A percentile compares a stretch with the other conserved stretches of the same genome.
Conservation (phyloP, 2,888 invertebrate genomes). For the Pheosia tremula region DNA sequence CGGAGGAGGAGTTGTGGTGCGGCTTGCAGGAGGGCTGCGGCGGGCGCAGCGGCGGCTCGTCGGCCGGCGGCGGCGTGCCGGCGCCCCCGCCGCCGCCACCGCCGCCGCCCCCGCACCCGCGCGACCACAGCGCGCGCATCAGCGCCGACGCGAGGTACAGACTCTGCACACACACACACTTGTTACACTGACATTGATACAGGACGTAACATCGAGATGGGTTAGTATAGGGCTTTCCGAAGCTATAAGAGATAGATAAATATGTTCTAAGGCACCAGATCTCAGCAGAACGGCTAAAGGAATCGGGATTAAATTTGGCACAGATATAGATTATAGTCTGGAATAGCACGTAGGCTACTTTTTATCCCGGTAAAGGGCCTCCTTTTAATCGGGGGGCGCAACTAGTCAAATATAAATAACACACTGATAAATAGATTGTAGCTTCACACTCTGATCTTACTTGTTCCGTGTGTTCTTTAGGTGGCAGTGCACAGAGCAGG, state of each 20-base stretch:
- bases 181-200: too few species aligned
- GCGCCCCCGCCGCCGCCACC: conserved; percentile 68
- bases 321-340: too few species aligned
- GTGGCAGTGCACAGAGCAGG: conserved; percentile 93
- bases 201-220: too few species aligned
- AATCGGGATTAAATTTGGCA: too few species aligned
- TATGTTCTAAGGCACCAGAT: too few species aligned
- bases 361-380: too few species aligned
- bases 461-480: conserved; percentile 96
- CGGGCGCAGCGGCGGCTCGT: conserved; percentile 76
- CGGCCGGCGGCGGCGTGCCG: conserved; percentile 67
- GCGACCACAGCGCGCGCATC: conserved; percentile 96
- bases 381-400: too few species aligned
- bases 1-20: conserved; percentile 87
- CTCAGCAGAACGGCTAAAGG: too few species aligned
- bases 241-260: too few species aligned
- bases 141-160: conserved; percentile 95
- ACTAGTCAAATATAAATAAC: too few species aligned
- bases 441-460: conserved; percentile 61
- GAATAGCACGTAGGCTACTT: too few species aligned
- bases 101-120: conserved; percentile 73
- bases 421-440: not conserved
- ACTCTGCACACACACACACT: conserved; percentile 82
- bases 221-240: too few species aligned
- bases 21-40: conserved; percentile 78